Base-by-base conservation (phyloP, 2,113 vertebrate species). In the Brienomyrus longianalis region DNA sequence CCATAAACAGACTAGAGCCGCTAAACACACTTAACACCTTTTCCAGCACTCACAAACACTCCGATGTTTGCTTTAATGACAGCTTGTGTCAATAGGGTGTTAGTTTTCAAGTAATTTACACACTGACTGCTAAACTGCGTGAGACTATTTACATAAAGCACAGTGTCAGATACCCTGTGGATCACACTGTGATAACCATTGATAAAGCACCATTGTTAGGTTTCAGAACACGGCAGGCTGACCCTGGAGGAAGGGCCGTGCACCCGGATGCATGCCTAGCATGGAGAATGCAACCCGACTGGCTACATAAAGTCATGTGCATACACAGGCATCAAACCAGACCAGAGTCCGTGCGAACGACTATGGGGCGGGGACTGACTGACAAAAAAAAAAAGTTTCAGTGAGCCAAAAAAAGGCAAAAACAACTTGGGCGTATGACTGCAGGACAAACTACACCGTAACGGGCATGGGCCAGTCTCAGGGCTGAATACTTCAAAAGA, bases 121-220 rank as follows among this genome's bases (percentile, higher is more conserved):
- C 31, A 43, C 17, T 80, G 35, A 43, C 74, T 80, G 74, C 35
- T 80, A 80, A 70, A 80, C 74, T 80, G 74, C 43, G 74, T 7
- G 35, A 80, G 15, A 80, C 74, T 39, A 43, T 80, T 80, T 80
- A 80, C 74, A 86, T 47, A 86, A 48, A 86, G 45, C 3, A 48
- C 47, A n/a, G 17, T 27, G 11, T 48, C 47, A n/a, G 90, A 92
- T 90, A 84, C n/a, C 89, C 86, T 62, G 92, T 62, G 88, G 17
- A 90, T 7, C 70, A 92, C 90, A 92, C 62, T 92, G 92, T 90
- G 91, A 92, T 91, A 31, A 13, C n/a, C 62, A 66, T 66, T 66
- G 62, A 77, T 77, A 77, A 77, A 39, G 70, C 70, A 77, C 13
- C 43, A 92, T 93, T 93, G 94, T 94, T 93, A 94, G 92, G 92